Percentiles rank a stretch among this genome's conserved stretches.
phyloP scores from a whole-genome alignment of 1,140 invertebrate species.

The Euura saliciscinereae region DNA sequence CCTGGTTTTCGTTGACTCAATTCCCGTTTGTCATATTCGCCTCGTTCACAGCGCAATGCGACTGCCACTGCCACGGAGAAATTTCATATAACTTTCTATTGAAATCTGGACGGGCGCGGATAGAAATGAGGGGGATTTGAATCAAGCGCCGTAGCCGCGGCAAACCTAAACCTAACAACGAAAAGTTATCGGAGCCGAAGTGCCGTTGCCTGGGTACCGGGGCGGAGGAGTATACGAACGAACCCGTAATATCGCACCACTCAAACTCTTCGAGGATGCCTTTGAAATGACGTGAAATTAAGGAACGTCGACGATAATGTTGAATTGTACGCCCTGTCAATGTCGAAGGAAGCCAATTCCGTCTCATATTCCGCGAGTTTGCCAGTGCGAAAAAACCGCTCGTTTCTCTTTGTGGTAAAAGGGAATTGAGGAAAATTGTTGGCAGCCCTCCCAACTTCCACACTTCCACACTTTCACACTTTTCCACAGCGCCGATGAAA shows the following conservation, averaged over 20 bases:
- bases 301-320: not conserved
- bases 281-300: constrained; percentile 7
- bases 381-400: not conserved
- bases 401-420: not conserved
- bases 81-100: constrained; percentile 50
- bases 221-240: not conserved
- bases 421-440: not conserved
- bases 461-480: not conserved
- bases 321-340: constrained; percentile 4
- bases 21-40: not conserved
- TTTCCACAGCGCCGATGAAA: not conserved
- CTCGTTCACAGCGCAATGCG: constrained; percentile 30
- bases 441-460: not conserved
- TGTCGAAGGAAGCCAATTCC: not conserved
- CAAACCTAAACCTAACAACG: not conserved
- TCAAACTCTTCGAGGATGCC: not conserved
- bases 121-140: constrained; percentile 36
- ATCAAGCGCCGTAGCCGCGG: not conserved
- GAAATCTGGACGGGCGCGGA: constrained; percentile 35
- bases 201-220: not conserved
- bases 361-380: not conserved
- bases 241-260: not conserved
- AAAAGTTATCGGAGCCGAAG: not conserved
- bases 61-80: constrained; percentile 37
- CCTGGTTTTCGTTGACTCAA: not conserved